Evolutionary conservation across 2,888 invertebrate genomes (phyloP).

Genomic region (Brenthis daphne): DNA sequence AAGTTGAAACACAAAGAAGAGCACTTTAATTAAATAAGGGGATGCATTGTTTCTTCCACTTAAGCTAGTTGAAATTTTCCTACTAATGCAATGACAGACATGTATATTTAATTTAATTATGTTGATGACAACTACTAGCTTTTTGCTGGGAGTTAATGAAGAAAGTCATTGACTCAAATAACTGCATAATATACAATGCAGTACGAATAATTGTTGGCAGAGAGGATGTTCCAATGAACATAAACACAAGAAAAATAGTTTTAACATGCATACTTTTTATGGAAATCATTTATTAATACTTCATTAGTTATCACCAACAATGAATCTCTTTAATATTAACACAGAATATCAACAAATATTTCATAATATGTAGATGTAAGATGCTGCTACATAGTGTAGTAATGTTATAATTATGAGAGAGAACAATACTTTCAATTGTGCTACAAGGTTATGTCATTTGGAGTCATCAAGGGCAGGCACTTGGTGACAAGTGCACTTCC

Average conservation of each 20-base stretch:
- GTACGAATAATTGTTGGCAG: not conserved
- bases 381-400: too few relatives aligned
- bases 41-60: not conserved
- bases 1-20: not conserved
- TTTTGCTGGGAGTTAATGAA: slow-evolving; percentile 1
- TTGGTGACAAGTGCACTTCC: slow-evolving; percentile 13
- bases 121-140: not conserved
- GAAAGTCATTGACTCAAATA: slow-evolving; percentile 10
- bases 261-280: too few relatives aligned
- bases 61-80: slow-evolving; percentile 2
- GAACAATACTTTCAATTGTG: slow-evolving; percentile 33
- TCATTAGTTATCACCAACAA: too few relatives aligned
- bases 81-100: not conserved
- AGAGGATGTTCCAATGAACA: too few relatives aligned
- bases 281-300: too few relatives aligned
- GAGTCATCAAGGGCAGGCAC: slow-evolving; percentile 35
- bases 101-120: slow-evolving; percentile 6
- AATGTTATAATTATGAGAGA: slow-evolving; percentile 21
- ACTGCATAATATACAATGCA: not conserved
- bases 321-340: not conserved
- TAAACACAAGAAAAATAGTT: too few relatives aligned
- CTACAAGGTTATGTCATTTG: slow-evolving; percentile 39
- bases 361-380: too few relatives aligned
- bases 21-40: slow-evolving; percentile 4
- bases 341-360: too few relatives aligned